A percentile compares a stretch with the other conserved stretches of the same genome.
Evolutionary conservation across 2,797 vertebrate species (phyloP).

Genomic region (Acestrorhynchus altus): DNA sequence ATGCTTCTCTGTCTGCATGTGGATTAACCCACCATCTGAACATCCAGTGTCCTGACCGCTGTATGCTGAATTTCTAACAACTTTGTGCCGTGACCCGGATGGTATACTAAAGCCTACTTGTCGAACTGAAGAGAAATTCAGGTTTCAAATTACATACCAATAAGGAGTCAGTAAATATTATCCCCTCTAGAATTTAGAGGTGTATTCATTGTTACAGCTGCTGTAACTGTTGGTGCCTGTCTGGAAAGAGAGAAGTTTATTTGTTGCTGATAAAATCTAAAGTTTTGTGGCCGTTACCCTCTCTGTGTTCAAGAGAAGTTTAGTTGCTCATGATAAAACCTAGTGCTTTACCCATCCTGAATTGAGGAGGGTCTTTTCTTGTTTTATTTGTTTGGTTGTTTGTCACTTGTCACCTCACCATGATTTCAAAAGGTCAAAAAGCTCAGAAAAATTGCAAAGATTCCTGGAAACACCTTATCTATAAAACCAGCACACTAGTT

Average conservation of each 20-base stretch:
- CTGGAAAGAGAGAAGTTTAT: background rate
- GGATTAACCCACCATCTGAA: too few relatives aligned
- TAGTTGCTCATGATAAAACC: too few relatives aligned
- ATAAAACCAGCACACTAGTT: background rate
- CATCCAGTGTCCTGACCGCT: background rate
- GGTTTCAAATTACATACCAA: background rate
- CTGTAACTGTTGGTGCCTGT: too few relatives aligned
- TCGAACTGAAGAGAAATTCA: background rate
- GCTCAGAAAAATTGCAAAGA: background rate
- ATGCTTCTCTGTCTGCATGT: too few relatives aligned
- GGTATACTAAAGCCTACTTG: background rate
- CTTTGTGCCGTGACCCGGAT: conserved; percentile 7
- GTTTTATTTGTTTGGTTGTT: too few relatives aligned
- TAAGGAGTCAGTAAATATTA: background rate
- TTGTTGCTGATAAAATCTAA: background rate
- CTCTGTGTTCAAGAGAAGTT: too few relatives aligned
- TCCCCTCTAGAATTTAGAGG: too few relatives aligned
- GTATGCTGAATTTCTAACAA: background rate
- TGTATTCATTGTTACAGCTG: too few relatives aligned
- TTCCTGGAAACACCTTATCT: too few relatives aligned
- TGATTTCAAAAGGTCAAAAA: background rate
- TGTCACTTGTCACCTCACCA: background rate
- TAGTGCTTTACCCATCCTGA: too few relatives aligned
- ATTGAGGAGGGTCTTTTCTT: too few relatives aligned
- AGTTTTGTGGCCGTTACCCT: background rate